Evolutionary conservation across 2,113 vertebrate genomes (phyloP).

Genomic region (Dinomys branickii): DNA sequence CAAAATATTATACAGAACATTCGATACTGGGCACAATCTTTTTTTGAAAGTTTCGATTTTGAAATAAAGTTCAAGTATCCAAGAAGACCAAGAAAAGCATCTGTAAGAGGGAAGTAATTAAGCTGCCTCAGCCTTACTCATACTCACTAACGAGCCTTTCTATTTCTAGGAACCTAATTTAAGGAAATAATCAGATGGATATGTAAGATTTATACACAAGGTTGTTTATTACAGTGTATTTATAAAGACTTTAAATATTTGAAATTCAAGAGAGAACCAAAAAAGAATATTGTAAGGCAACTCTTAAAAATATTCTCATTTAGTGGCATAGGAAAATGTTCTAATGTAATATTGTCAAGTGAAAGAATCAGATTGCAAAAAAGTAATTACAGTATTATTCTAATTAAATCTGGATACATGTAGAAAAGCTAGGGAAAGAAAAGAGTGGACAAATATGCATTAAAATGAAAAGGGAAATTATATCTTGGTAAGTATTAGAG

Average conservation of each 20-base stretch:
- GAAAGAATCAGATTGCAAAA: conserved; percentile 32
- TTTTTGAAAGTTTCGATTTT: conserved; percentile 13
- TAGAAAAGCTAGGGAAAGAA: not conserved
- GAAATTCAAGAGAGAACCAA: conserved; percentile 18
- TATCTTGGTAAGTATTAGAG: not conserved
- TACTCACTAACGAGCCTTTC: not conserved
- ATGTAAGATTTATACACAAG: conserved; percentile 13
- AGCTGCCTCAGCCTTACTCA: not conserved
- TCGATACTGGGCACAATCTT: not conserved
- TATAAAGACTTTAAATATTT: conserved; percentile 34
- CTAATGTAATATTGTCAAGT: conserved; percentile 25
- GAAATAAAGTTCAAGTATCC: not conserved
- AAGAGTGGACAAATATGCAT: not conserved
- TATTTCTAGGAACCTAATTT: not conserved
- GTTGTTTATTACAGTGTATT: conserved; percentile 9
- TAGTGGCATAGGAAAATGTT: conserved; percentile 6
- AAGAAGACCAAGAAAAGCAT: not conserved
- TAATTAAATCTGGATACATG: conserved; percentile 12
- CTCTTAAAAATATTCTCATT: conserved; percentile 59
- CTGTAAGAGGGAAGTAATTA: not conserved
- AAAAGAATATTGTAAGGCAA: not conserved
- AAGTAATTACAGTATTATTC: conserved; percentile 36
- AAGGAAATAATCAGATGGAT: conserved; percentile 10
- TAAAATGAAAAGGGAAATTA: conserved; percentile 6
- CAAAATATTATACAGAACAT: not conserved